Conservation (phyloP, 2,888 invertebrate genomes). For the Drosophila imparisetae region DNA sequence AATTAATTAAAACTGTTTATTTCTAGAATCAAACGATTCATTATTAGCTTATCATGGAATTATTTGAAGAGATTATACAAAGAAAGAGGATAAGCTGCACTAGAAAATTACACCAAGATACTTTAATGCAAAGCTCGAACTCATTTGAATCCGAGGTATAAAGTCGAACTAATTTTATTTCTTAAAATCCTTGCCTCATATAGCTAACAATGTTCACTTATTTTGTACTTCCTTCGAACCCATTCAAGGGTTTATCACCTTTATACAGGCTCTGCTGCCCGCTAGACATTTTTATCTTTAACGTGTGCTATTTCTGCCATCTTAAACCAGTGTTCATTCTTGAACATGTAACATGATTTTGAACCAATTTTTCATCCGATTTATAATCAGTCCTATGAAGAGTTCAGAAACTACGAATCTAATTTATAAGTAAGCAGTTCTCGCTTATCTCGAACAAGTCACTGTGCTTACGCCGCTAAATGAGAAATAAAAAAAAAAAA, state of each 20-base stretch:
- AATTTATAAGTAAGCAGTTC: slow-evolving; percentile 5
- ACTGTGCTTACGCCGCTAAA: slow-evolving; percentile 37
- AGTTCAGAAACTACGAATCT: not conserved
- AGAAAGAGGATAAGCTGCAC: not conserved
- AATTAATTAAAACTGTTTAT: slow-evolving; percentile 47
- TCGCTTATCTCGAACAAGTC: slow-evolving; percentile 18
- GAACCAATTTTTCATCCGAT: not conserved
- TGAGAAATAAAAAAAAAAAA: slow-evolving; percentile 36
- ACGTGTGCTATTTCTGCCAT: too few relatives aligned
- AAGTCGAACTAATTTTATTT: too few relatives aligned
- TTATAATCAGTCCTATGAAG: not conserved
- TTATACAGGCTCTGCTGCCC: too few relatives aligned
- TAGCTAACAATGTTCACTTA: too few relatives aligned
- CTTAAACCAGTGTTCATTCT: too few relatives aligned
- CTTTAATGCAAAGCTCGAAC: not conserved
- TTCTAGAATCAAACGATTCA: slow-evolving; percentile 19
- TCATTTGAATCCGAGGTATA: too few relatives aligned
- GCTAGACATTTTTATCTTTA: too few relatives aligned
- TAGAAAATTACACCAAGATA: not conserved
- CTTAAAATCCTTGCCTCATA: too few relatives aligned
- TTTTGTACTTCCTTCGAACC: fast-evolving
- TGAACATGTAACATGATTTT: not conserved
- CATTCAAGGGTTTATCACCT: too few relatives aligned
- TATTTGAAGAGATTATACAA: slow-evolving; percentile 19
- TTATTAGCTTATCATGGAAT: slow-evolving; percentile 20